A percentile compares a stretch with the other conserved stretches of the same genome.
Evolutionary conservation across 1,140 invertebrate genomes (phyloP).

Genomic region (Eriocheir sinensis): DNA sequence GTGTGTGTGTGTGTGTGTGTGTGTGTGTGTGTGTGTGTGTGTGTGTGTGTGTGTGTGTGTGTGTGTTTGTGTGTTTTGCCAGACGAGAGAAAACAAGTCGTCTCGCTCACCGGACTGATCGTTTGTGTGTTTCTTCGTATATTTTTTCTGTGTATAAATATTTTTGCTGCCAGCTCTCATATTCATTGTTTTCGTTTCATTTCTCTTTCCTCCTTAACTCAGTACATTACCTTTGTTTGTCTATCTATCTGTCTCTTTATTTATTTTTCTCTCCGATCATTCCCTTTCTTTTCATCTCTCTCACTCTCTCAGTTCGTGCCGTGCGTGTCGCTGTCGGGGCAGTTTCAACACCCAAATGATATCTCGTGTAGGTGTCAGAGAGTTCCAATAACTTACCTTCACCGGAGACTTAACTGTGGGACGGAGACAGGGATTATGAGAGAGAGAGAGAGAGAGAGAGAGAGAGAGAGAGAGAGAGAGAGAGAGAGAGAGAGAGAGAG

Average conservation of each 20-base stretch:
- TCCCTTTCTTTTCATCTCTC: background rate
- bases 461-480: background rate
- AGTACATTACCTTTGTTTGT: background rate
- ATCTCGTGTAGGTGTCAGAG: background rate
- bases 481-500: no score
- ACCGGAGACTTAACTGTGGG: no score
- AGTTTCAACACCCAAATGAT: background rate
- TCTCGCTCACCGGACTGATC: background rate
- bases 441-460: no score
- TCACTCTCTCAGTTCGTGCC: background rate
- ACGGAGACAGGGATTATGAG: no score
- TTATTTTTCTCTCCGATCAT: background rate
- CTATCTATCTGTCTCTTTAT: background rate
- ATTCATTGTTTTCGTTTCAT: background rate
- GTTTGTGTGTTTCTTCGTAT: background rate
- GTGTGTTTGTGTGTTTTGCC: background rate
- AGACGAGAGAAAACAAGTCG: background rate
- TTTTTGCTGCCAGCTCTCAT: background rate
- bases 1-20: no score
- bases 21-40: background rate
- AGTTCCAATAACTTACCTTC: no score
- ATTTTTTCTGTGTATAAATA: constrained; percentile 17
- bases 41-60: constrained; percentile 33
- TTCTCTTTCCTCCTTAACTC: background rate
- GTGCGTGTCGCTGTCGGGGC: background rate